Base-by-base conservation (phyloP, 2,888 invertebrate species). In the Drosophila merina region DNA sequence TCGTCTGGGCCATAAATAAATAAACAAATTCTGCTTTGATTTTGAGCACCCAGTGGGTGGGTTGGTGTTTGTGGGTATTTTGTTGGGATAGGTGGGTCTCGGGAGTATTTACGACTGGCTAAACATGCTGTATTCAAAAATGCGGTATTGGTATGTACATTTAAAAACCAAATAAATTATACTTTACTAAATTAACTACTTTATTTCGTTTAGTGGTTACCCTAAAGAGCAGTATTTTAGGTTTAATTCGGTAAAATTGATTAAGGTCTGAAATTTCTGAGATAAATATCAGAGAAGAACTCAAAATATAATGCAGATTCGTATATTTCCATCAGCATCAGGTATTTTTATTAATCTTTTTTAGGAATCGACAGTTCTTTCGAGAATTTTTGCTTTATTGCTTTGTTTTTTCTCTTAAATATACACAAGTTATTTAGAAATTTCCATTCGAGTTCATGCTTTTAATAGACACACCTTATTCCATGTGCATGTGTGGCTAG, bases 1-100 rank as follows among this genome's bases (percentile, higher is more conserved):
- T 45, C 60, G 67, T 79, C 72, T 79, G 72, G 48, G 51, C 67
- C 84, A 77, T 77, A 79, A 82, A 85, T 69, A 76, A 72, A 59
- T 71, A 67, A 64, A 71, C 60, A 76, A 45, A 47, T 63, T 67
- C 38, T 20, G 33, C 58, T 45, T 36, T 50, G 66, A 81, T 67
- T 67, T 38, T 9, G 40, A 25, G 57, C 47, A 64, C 63, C 36
- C 26, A 14, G 36, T 20, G 25, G 54, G 67, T 40, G 25, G 36
- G 25, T 14, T 6, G 25, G 7, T 10, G 30, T 36, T 7, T 5
- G 25, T 25, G 67, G 52, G 51, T 28, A 44, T 66, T n/a, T 7
- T 42, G 33, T 7, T 42, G 40, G 20, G 40, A 20, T 4, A 14
- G 40, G 40, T 42, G 20, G 3, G 12, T 20, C 20, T 9, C 40